Evolutionary conservation across 1,140 invertebrate species (phyloP), one percentile per base, ranked within the genome.

Genomic region (Drosophila pallidifrons): DNA sequence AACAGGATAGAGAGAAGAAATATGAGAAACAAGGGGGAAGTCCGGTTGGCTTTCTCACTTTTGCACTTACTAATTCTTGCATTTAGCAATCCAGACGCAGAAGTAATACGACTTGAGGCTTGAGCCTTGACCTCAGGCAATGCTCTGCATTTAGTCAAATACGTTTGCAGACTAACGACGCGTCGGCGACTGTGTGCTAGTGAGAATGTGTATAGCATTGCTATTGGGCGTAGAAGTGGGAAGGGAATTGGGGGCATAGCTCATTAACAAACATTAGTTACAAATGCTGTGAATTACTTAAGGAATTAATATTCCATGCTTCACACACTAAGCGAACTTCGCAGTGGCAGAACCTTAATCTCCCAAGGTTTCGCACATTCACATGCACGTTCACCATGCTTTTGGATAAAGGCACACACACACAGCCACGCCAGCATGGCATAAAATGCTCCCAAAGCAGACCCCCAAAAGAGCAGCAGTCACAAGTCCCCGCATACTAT

Each of bases 191-290:
- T 38, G 10, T 38, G 35, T 38, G 10, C 1, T 38, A 38, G 35
- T 38, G 7, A 38, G 10, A 38, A 3, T 38, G 35, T 38, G 7
- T 38, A 10, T 38, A 10, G n/a, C 41, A 13, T 13, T 43, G 41
- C 8, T 3, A 25, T 28, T 28, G 15, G 11, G 0, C 16, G 7
- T 20, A n/a, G 28, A 3, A 25, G 16, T 11, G 10, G 51, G 2
- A 64, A 11, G 58, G 10, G 10, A 20, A 49, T n/a, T 57, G 49
- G 25, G 49, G 68, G 73, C 81, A 58, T 32, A 79, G 85, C 85
- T 89, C 85, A 89, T 89, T 89, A 89, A 89, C 86, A 89, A 89
- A 89, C 85, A 90, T 89, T 89, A 89, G 85, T 89, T 81, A 87
- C 86, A 89, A 89, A 89, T 89, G 85, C 81, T 89, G 85, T 89